Conservation (phyloP, 2,797 vertebrate species). For the Salmo trutta region DNA sequence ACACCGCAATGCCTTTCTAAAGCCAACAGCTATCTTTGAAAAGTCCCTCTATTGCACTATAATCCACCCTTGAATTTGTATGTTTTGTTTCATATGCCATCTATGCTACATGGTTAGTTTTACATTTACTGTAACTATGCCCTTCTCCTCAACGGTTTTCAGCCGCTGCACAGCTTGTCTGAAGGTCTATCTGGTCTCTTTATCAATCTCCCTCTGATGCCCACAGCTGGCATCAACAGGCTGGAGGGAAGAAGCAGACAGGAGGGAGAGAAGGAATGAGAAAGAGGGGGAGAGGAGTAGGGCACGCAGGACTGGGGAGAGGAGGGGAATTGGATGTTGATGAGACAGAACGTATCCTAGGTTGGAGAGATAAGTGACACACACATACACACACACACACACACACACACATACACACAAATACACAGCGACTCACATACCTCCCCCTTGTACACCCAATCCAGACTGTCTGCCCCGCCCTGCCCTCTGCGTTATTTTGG, state of each 20-base stretch:
- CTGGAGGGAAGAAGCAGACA: background rate
- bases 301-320: constrained; percentile 12
- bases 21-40: background rate
- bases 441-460: background rate
- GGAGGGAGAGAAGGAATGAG: constrained; percentile 17
- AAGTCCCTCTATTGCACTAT: background rate
- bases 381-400: constrained; percentile 13
- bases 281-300: constrained; percentile 14
- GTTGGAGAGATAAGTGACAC: constrained; percentile 49
- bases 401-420: background rate
- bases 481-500: constrained; percentile 4
- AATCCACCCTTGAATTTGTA: background rate
- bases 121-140: background rate
- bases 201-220: background rate
- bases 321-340: constrained; percentile 43
- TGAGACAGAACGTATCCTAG: constrained; percentile 57
- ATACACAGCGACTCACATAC: background rate
- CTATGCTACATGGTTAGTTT: background rate
- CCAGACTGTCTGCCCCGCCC: too few species aligned
- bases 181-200: constrained; percentile 2
- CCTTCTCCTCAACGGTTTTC: background rate
- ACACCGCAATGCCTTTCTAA: background rate
- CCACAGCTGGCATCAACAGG: background rate
- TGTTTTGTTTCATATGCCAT: background rate
- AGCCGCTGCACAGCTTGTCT: background rate